A percentile compares a stretch with the other conserved stretches of the same genome.
Evolutionary conservation across 53 echinoderm and acorn worm genomes (phyloP).

Genomic region (Echinarachnius parma): DNA sequence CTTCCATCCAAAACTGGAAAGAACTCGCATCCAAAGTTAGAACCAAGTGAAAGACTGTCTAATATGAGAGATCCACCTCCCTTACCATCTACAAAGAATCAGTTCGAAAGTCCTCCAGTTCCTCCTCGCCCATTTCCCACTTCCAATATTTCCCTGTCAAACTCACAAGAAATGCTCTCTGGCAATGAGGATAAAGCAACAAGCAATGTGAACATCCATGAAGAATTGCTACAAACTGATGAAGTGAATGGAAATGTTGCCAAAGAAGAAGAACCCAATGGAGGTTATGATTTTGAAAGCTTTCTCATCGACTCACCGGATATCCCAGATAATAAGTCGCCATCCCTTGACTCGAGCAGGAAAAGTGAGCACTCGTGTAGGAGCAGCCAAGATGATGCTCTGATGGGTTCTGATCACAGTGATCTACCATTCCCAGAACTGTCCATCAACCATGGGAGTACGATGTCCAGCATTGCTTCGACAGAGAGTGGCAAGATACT

Average conservation of each 20-base stretch:
- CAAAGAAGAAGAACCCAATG: too few relatives aligned
- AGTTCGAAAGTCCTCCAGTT: too few relatives aligned
- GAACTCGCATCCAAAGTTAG: conserved; percentile 3
- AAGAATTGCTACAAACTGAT: too few relatives aligned
- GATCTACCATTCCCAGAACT: conserved; percentile 10
- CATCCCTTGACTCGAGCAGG: conserved; percentile 5
- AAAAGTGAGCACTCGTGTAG: conserved; percentile 36
- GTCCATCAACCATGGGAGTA: conserved; percentile 12
- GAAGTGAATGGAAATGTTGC: conserved; percentile 28
- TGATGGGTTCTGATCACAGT: conserved; percentile 28
- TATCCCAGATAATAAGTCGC: not conserved
- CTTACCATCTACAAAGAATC: not conserved
- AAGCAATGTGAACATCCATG: too few relatives aligned
- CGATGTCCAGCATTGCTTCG: conserved; percentile 27
- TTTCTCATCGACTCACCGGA: not conserved
- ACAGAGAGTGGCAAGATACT: conserved; percentile 38
- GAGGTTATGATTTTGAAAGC: too few relatives aligned
- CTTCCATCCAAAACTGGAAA: conserved; percentile 6
- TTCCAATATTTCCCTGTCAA: too few relatives aligned
- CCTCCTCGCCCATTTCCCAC: too few relatives aligned
- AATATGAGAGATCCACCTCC: not conserved
- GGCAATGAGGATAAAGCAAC: too few relatives aligned
- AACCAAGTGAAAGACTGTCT: too few relatives aligned
- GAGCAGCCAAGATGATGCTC: conserved; percentile 36
- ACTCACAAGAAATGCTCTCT: too few relatives aligned